Evolutionary conservation across 2,888 invertebrate species (phyloP), one percentile per base, ranked within the genome.

Genomic region (Argyra leucocephala): DNA sequence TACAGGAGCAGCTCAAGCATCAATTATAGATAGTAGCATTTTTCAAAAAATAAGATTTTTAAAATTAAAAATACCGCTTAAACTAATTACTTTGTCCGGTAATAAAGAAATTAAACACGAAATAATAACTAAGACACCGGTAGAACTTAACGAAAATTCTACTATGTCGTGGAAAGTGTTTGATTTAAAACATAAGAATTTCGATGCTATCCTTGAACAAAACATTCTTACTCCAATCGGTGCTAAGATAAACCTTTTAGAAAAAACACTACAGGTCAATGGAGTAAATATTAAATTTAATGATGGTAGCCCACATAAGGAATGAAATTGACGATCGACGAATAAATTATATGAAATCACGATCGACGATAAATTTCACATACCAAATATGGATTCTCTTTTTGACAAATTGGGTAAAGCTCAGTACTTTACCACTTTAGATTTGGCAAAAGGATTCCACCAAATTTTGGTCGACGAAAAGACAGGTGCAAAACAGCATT

Each of bases 401-500:
- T 63, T 66, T 21, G 63, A 58, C n/a, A 67, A 65, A 64, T 22
- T 69, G 15, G 66, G 65, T n/a, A 65, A 26, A 64, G 62, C 61
- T 6, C 64, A 63, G n/a, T 70, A 70, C 59, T 68, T 68, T 48
- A 65, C 69, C 10, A 69, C 68, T 4, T n/a, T 69, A 3, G 68
- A 70, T 57, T 21, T 70, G 0, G 66, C 65, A 4, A 69, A 68
- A 26, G 68, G 69, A 21, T 71, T 69, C 63, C 67, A 69, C 22
- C 71, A 70, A 62, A 69, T 70, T 22, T 65, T 65, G 60, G 67
- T 70, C 2, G 24, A 66, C 0, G 64, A 68, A 22, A 62, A 4
- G 68, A 70, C n/a, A n/a, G n/a, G n/a, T n/a, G n/a, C n/a, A n/a
- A n/a, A n/a, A n/a, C n/a, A n/a, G n/a, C n/a, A n/a, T n/a, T n/a